phyloP scores from a whole-genome alignment of 2,113 vertebrate genomes.

The Lepus europaeus region DNA sequence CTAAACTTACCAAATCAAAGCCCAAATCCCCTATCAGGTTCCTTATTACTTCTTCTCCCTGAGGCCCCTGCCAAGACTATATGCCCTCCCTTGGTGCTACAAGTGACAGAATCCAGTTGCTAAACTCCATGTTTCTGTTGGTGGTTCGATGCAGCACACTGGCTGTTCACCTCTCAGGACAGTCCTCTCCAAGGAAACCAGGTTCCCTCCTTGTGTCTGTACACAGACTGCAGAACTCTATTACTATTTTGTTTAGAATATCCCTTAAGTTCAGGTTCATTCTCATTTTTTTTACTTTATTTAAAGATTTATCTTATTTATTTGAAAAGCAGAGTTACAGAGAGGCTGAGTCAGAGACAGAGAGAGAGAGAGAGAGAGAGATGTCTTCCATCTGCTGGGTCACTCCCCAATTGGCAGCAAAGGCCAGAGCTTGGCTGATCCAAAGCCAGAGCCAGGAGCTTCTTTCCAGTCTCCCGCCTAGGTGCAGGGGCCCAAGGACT shows the following conservation, averaged over 20 bases:
- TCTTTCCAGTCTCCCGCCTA: too few species aligned
- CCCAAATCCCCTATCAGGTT: not conserved
- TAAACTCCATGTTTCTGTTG: not conserved
- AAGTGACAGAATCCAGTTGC: not conserved
- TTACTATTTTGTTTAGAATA: not conserved
- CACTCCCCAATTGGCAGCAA: too few species aligned
- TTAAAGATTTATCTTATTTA: too few species aligned
- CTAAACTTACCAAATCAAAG: not conserved
- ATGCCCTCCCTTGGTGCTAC: too few species aligned
- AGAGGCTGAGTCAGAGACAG: too few species aligned
- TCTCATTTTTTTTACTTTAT: too few species aligned
- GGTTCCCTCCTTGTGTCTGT: not conserved
- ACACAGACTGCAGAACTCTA: not conserved
- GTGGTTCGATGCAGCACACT: accelerated
- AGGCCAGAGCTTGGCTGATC: too few species aligned
- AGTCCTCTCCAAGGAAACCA: accelerated
- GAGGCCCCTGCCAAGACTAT: accelerated
- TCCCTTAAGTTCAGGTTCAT: not conserved
- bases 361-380: too few species aligned
- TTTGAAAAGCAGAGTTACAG: too few species aligned
- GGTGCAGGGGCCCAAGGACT: too few species aligned
- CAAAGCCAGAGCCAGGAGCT: too few species aligned
- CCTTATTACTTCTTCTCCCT: accelerated
- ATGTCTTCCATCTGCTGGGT: too few species aligned
- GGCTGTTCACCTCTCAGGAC: not conserved